Conservation (phyloP, 2,888 invertebrate genomes). For the Liopterus haemorrhoidalis region DNA sequence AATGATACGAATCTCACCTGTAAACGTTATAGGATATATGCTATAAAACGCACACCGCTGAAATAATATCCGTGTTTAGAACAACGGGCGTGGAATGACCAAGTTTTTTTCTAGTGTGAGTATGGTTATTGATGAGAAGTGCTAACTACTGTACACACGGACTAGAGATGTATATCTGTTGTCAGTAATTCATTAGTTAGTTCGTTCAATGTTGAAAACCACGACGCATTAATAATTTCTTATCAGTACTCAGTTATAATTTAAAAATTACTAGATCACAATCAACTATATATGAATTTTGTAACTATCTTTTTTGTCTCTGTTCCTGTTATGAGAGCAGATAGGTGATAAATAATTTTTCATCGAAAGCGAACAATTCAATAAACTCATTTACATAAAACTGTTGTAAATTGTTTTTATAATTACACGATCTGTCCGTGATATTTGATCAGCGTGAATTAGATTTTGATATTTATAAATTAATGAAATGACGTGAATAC, state of each 20-base stretch:
- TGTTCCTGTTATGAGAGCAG: not conserved
- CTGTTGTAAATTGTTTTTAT: conserved; percentile 19
- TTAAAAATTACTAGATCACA: conserved; percentile 22
- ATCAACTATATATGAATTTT: conserved; percentile 8
- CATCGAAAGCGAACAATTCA: conserved; percentile 15
- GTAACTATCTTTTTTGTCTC: not conserved
- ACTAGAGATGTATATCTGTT: conserved; percentile 13
- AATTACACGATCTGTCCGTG: too few species aligned
- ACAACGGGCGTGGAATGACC: too few species aligned
- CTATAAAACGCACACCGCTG: too few species aligned
- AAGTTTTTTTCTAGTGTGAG: too few species aligned
- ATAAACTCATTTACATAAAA: conserved; percentile 18
- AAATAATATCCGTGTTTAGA: too few species aligned
- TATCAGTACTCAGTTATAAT: conserved; percentile 20
- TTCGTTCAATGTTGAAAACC: conserved; percentile 19
- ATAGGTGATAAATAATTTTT: conserved; percentile 19
- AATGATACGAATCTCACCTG: too few species aligned
- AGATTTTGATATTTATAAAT: too few species aligned
- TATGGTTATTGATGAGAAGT: too few species aligned
- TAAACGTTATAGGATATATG: too few species aligned
- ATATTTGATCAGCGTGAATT: too few species aligned
- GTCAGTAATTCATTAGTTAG: conserved; percentile 18
- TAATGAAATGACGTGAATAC: too few species aligned
- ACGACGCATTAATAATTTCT: conserved; percentile 18
- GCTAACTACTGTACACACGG: conserved; percentile 18